phyloP scores from a whole-genome alignment of 2,888 invertebrate genomes.

The Eudasyphora cyanicolor region DNA sequence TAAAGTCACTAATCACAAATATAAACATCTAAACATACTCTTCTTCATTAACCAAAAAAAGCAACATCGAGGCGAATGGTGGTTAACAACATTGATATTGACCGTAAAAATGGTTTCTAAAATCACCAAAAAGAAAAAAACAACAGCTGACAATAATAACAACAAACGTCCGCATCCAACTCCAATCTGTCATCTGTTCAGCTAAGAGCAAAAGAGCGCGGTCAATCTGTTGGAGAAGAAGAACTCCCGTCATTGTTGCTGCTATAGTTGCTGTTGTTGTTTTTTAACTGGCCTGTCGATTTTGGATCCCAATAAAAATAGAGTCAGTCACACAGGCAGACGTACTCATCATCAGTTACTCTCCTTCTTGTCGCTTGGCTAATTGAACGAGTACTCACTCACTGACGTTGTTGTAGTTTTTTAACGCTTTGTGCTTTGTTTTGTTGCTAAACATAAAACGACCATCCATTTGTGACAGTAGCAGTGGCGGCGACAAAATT shows the following conservation, averaged over 20 bases:
- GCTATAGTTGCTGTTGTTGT: too few species aligned
- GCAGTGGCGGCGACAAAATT: slow-evolving; percentile 29
- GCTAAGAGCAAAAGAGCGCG: neutral
- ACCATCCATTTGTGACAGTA: neutral
- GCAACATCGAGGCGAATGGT: too few species aligned
- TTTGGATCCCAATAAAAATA: neutral
- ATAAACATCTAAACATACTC: neutral
- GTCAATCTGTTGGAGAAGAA: slow-evolving; percentile 12
- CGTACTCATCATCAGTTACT: neutral
- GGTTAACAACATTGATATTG: neutral
- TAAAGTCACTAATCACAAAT: neutral
- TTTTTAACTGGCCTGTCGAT: neutral
- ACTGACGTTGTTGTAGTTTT: slow-evolving; percentile 1
- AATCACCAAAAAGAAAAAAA: neutral
- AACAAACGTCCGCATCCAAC: neutral
- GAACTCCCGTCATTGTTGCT: neutral
- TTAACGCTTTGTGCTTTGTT: neutral
- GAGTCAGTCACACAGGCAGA: neutral
- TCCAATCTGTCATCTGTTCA: neutral
- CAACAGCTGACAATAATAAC: neutral
- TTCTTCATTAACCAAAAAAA: neutral
- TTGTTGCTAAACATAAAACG: slow-evolving; percentile 14
- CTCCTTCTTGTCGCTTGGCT: neutral
- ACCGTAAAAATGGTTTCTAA: neutral
- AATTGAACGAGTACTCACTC: neutral